Percentiles rank a stretch among this genome's conserved stretches.
Conservation (phyloP, 2,113 vertebrate genomes). For the Vombatus ursinus region DNA sequence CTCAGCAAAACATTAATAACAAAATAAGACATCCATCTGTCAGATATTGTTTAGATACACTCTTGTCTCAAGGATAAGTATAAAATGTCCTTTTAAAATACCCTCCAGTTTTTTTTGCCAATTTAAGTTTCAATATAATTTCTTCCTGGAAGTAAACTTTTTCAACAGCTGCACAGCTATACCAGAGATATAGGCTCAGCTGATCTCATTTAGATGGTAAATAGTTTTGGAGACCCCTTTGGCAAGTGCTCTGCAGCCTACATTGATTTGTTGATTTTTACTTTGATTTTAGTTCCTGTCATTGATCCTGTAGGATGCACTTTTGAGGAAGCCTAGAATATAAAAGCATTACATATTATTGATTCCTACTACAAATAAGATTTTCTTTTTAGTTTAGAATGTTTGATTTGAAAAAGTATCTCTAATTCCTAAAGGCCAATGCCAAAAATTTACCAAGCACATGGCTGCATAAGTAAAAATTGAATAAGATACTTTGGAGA, state of each 20-base stretch:
- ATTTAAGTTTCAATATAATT: background rate
- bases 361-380: background rate
- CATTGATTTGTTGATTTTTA: background rate
- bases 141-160: background rate
- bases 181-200: background rate
- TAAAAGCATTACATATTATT: background rate
- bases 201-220: background rate
- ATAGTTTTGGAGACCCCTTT: background rate
- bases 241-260: background rate
- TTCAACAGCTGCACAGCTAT: background rate
- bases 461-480: background rate
- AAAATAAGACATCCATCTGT: conserved; percentile 75
- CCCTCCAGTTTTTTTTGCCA: background rate
- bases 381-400: background rate
- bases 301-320: background rate
- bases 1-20: conserved; percentile 70
- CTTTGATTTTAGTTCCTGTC: background rate
- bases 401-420: background rate
- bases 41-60: conserved; percentile 63
- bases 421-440: background rate
- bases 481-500: background rate
- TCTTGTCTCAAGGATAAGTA: conserved; percentile 41
- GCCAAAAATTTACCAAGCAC: background rate
- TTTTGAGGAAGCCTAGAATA: background rate
- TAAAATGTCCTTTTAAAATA: conserved; percentile 55